Evolutionary conservation across 2,888 invertebrate genomes (phyloP), one percentile per base, ranked within the genome.

Genomic region (Rapana venosa): DNA sequence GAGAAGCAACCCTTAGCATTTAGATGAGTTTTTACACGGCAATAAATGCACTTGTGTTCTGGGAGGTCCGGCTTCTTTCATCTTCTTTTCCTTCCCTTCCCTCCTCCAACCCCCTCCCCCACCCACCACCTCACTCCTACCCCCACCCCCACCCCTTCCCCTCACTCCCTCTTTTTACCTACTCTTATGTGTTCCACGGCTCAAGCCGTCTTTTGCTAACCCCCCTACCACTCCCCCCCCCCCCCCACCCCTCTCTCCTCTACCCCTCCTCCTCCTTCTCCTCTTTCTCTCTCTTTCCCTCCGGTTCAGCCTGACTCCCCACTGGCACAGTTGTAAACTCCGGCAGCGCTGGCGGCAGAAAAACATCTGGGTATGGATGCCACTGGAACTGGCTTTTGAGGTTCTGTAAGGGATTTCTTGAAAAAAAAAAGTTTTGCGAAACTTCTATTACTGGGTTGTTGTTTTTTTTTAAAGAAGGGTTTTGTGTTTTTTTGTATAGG

Each of bases 301-400:
- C 84, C 11, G 35, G 11, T n/a, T 20, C 20, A 15, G 35, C 32
- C 79, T 20, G 56, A 36, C 47, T 17, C 88, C 89, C 70, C 47
- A 47, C 83, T 11, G 70, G 35, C 30, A 89, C 66, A 56, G 84
- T 84, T 89, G 89, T 89, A 89, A 84, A 85, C 85, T 77, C 56
- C 66, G 47, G 85, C 89, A 70, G 83, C n/a, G 85, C 84, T 36
- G 35, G 83, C 85, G 85, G 84, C 85, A 56, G 74, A 85, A 89
- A 89, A 89, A 89, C 89, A 89, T 89, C 89, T 89, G 89, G 89
- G 84, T 32, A 84, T 74, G 84, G 61, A 85, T 36, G 56, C 89
- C 89, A 85, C 47, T 61, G 84, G 47, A 84, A 58, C 58, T 47
- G 15, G 6, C 17, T 30, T n/a, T 20, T 20, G 84, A n/a, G 84